Base-by-base conservation (phyloP, 2,797 vertebrate species). In the Glyptemys insculpta region DNA sequence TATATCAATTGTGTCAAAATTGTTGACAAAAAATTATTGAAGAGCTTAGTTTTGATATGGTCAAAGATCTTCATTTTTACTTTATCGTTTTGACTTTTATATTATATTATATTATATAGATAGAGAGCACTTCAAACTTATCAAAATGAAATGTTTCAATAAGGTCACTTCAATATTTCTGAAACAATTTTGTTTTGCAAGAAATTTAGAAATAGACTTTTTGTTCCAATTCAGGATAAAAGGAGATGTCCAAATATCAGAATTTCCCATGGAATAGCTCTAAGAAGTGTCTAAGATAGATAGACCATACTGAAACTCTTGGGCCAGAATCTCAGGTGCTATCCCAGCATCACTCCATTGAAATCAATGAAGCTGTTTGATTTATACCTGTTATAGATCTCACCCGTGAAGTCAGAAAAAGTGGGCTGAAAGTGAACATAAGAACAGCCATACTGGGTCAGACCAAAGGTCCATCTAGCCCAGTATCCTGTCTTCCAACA, bases 331-430 rank as follows among this genome's bases (percentile, higher is more conserved):
- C 41, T 74, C 23, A 44, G 72, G 41, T 44, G 41, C 25, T 12
- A 15, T 41, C 9, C 41, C n/a, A 80, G 49, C 52, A 74, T 25
- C 23, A 12, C 5, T 41, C 41, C 41, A 25, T 5, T 41, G 56
- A 47, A 50, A 37, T 2, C 2, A 54, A 74, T 12, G 3, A 74
- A 65, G 2, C 0, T 2, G 21, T 57, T 79, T 65, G 1, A 50
- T 79, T 49, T 79, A 56, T 74, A 47, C 52, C 21, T 41, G 21
- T 6, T 27, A 47, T 83, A 52, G 62, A 59, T 41, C 34, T 81
- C 68, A 31, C 12, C 9, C 37, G 16, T 88, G 50, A 53, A 52
- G 54, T 53, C 12, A 53, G 56, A 53, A 16, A 80, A 83, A 87
- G 82, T 3, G 18, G 5, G 12, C 68, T 88, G n/a, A 49, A 52